Base-by-base conservation (phyloP, 1,140 invertebrate genomes). In the Platorchestia sp. region DNA sequence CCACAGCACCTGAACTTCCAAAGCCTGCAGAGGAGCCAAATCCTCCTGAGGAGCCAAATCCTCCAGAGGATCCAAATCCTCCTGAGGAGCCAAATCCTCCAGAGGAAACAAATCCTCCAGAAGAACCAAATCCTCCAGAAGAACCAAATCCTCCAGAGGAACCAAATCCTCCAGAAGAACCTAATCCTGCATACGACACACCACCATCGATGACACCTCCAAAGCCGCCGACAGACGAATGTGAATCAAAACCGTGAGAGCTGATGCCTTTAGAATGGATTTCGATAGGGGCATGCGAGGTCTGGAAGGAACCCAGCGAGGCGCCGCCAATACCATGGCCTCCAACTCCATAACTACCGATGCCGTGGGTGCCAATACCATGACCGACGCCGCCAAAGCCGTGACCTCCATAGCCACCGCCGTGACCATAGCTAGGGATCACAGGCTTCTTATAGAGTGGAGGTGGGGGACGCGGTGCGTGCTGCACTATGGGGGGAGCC, bases 341-440 rank as follows among this genome's bases (percentile, higher is more conserved):
- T 27, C 53, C 59, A 27, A 91, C 40, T 10, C 47, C 42, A 45
- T 95, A 89, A 44, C 95, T 91, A 42, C 95, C 95, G 40, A 45
- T 36, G 51, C 86, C 86, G 5, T 59, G 45, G 44, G 22, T 19
- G 19, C 86, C 41, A 45, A 87, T 44, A 75, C 95, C 91, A 45
- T 91, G 59, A 47, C 95, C 93, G 22, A 43, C 45, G 27, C 47
- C 40, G 27, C 47, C 42, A 45, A 53, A 51, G 45, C 95, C 95
- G 40, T 47, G 44, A 90, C 86, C 86, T 3, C 51, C 47, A 42
- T 45, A 41, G 1, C 86, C 86, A 40, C 47, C 95, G 3, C 95
- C 95, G 59, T 75, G 47, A 45, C 96, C 96, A 41, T 95, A 95
- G 53, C 95, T 93, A 10, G 91, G 91, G 0, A 47, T 45, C 44